phyloP scores from a whole-genome alignment of 2,888 invertebrate species.

The Chrysina gloriosa region DNA sequence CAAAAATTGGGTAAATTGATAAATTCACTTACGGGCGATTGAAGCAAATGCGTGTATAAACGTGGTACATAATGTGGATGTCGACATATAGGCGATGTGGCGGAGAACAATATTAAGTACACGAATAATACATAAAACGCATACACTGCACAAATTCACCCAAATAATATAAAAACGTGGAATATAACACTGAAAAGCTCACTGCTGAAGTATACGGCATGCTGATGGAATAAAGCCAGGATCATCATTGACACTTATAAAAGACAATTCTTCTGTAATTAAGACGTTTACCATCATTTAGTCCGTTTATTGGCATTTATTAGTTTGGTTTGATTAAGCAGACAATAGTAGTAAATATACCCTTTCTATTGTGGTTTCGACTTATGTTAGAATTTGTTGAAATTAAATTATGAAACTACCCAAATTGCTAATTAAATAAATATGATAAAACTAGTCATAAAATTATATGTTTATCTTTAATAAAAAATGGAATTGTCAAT shows the following conservation, averaged over 20 bases:
- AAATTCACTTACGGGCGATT: conserved; percentile 63
- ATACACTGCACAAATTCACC: not conserved
- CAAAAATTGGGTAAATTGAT: conserved; percentile 68
- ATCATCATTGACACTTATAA: conserved; percentile 34
- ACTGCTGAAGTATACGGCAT: conserved; percentile 3
- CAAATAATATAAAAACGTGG: not conserved
- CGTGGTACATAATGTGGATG: conserved; percentile 15
- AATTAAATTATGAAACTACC: too few relatives aligned
- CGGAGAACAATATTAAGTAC: not conserved
- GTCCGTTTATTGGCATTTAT: conserved; percentile 35
- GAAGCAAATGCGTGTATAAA: conserved; percentile 45
- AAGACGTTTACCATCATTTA: conserved; percentile 37
- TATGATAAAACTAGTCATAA: too few relatives aligned
- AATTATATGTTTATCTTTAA: too few relatives aligned
- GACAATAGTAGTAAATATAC: conserved; percentile 24
- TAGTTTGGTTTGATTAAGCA: conserved; percentile 28
- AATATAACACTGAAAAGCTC: conserved; percentile 21
- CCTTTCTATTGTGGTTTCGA: not conserved
- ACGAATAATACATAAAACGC: not conserved
- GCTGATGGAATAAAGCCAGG: conserved; percentile 30
- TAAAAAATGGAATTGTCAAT: too few relatives aligned
- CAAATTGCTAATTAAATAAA: too few relatives aligned
- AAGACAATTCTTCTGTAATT: conserved; percentile 36
- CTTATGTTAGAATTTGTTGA: not conserved
- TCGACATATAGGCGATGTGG: not conserved